Evolutionary conservation across 2,797 vertebrate species (phyloP).

Genomic region (Hirundo rustica): DNA sequence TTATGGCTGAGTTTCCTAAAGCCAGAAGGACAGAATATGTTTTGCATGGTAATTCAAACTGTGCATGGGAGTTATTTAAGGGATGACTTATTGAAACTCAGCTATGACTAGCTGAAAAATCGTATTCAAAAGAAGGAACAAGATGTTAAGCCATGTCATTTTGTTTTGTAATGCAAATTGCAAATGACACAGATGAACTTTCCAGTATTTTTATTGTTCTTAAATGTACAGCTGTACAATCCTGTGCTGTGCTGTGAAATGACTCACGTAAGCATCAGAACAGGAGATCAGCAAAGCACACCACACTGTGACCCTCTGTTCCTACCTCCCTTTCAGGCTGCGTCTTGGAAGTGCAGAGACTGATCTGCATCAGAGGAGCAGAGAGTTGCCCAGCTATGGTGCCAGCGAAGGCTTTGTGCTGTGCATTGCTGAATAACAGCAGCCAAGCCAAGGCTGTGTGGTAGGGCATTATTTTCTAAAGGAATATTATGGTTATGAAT

Average conservation of each 20-base stretch:
- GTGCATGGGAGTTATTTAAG: background rate
- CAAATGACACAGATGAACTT: background rate
- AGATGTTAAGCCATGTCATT: background rate
- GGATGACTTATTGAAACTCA: background rate
- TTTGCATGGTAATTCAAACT: background rate
- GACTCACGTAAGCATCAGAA: background rate
- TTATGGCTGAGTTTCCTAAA: background rate
- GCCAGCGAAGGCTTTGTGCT: accelerated
- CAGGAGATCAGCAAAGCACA: background rate
- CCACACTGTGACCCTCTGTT: background rate
- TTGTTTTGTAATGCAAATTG: background rate
- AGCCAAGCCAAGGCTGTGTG: background rate
- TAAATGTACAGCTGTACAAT: background rate
- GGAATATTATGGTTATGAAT: background rate
- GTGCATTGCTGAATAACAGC: background rate
- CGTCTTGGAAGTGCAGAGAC: background rate
- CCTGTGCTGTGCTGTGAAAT: background rate
- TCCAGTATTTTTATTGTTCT: background rate
- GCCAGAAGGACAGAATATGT: background rate
- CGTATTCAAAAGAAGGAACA: background rate
- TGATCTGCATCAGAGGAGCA: background rate
- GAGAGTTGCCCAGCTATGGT: background rate
- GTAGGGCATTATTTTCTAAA: background rate
- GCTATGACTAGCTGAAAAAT: background rate
- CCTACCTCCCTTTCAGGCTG: background rate